phyloP scores from a whole-genome alignment of 2,888 invertebrate species.

The Sisyra nigra region DNA sequence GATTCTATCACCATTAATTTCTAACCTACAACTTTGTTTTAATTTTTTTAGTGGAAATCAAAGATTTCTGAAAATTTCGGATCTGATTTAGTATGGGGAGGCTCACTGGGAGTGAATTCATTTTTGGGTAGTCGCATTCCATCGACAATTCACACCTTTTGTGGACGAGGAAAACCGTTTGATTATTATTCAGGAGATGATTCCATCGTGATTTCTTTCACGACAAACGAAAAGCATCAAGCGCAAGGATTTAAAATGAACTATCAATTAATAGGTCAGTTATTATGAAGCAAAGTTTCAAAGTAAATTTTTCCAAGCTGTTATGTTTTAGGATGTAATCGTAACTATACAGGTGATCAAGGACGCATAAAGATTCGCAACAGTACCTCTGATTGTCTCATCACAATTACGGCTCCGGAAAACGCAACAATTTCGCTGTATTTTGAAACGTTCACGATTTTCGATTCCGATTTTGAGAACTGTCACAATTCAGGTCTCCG shows the following conservation, averaged over 20 bases:
- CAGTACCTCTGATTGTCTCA: constrained; percentile 35
- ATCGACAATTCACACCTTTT: constrained; percentile 28
- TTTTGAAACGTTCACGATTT: constrained; percentile 32
- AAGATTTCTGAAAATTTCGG: no score
- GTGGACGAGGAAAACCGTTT: constrained; percentile 31
- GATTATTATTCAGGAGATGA: constrained; percentile 31
- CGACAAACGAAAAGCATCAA: constrained; percentile 23
- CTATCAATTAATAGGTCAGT: constrained; percentile 33
- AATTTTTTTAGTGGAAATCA: no score
- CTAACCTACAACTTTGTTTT: no score
- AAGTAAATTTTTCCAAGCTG: no score
- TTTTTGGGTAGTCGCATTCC: constrained; percentile 12
- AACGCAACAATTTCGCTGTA: constrained; percentile 58
- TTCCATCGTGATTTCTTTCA: constrained; percentile 32
- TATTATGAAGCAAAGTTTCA: background rate
- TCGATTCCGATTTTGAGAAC: constrained; percentile 18
- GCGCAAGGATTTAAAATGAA: constrained; percentile 52
- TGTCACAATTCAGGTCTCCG: background rate
- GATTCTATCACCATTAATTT: no score
- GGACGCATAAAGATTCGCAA: constrained; percentile 44
- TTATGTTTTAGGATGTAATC: constrained; percentile 39
- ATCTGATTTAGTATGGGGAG: no score
- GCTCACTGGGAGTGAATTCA: no score
- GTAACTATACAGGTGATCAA: constrained; percentile 51
- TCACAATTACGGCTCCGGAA: constrained; percentile 45